phyloP scores from a whole-genome alignment of 2,113 vertebrate species.

The Cyrtonyx montezumae region DNA sequence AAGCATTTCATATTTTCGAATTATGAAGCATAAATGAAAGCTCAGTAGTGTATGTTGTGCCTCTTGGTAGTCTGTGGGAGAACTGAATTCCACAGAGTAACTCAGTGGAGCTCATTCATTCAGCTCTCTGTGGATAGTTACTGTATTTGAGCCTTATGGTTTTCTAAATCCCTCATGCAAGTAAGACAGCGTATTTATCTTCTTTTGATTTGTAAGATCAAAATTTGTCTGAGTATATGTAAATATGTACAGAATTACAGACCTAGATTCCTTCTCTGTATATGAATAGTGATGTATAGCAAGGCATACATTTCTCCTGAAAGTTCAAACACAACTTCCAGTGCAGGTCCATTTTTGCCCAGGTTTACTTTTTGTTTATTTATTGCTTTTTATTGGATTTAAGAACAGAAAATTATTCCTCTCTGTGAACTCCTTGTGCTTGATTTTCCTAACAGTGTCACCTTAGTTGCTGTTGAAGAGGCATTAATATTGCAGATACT shows the following conservation, averaged over 20 bases:
- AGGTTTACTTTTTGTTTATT: not conserved
- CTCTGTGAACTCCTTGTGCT: not conserved
- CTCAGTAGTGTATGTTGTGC: not conserved
- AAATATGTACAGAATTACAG: not conserved
- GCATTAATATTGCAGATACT: not conserved
- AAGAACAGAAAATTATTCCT: not conserved
- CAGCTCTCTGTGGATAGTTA: not conserved
- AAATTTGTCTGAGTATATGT: not conserved
- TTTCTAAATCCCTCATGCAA: not conserved
- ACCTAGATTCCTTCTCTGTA: not conserved
- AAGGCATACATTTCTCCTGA: not conserved
- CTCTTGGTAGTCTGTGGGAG: constrained; percentile 30
- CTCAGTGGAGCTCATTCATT: not conserved
- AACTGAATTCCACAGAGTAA: constrained; percentile 36
- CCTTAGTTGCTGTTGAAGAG: not conserved
- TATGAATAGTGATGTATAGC: not conserved
- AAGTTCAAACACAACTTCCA: not conserved
- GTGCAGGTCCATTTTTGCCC: not conserved
- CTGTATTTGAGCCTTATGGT: not conserved
- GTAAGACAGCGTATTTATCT: not conserved
- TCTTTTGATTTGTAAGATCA: not conserved
- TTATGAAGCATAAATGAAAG: constrained; percentile 71
- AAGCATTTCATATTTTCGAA: constrained; percentile 74
- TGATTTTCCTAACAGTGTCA: not conserved
- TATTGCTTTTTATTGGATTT: not conserved